Evolutionary conservation across 1,140 invertebrate genomes (phyloP), one percentile per base, ranked within the genome.

Genomic region (Drosophila funebris): DNA sequence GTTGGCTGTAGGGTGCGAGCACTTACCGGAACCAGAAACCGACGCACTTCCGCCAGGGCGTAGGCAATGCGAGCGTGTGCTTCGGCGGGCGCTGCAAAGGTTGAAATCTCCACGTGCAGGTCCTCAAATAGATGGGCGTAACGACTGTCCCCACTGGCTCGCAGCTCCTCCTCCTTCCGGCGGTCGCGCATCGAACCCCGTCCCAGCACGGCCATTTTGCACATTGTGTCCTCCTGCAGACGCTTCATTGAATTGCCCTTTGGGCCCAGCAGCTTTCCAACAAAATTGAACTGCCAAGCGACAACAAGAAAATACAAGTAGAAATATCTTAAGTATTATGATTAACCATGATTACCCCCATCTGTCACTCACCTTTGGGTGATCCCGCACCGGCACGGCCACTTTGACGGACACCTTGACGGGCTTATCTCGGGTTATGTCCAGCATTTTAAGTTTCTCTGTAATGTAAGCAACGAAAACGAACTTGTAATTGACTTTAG

Each of bases 171-270:
- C 92, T 98, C 97, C 94, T 98, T 98, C 87, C 95, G 94, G 76
- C 97, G 94, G 91, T 98, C 97, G 82, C 96, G 95, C 96, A 98
- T 97, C 8, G 97, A 98, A 5, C 97, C 97, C 63, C 96, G 93
- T 4, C 97, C 97, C 5, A 98, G 93, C 13, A 98, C 96, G 3
- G 97, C 96, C 96, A 98, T 98, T 92, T 97, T 98, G 75, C 96
- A 97, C 94, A 97, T 96, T 16, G 97, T 98, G 84, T 97, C 96
- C 92, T 98, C 97, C 92, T 98, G 97, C 9, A 98, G 93, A 54
- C 96, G 93, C 91, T 98, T 98, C 90, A 98, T 93, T 1, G 97
- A 97, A 90, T 96, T 96, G 44, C 97, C 97, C 92, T 97, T 97
- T 18, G 97, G 97, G 5, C 97, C 97, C 72, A 98, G 92, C 33